phyloP scores from a whole-genome alignment of 2,888 invertebrate genomes.

The Panzeria rudis region DNA sequence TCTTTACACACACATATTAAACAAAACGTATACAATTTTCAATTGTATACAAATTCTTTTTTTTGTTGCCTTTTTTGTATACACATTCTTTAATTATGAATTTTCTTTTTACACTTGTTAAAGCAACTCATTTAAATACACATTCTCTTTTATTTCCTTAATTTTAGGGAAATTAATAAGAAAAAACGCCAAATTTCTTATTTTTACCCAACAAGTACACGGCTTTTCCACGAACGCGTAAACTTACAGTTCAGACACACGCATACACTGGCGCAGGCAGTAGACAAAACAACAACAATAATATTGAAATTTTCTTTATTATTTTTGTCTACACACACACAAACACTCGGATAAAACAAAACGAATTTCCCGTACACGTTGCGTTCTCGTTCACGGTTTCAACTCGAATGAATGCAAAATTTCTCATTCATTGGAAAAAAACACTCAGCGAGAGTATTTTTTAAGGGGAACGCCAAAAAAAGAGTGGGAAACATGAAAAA shows the following conservation, averaged over 20 bases:
- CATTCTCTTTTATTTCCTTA: background rate
- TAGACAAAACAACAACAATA: slow-evolving; percentile 58
- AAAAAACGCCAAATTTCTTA: slow-evolving; percentile 28
- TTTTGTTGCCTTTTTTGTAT: slow-evolving; percentile 39
- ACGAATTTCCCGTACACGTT: slow-evolving; percentile 56
- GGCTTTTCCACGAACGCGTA: slow-evolving; percentile 22
- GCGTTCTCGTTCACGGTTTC: slow-evolving; percentile 62
- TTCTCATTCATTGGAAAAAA: slow-evolving; percentile 31
- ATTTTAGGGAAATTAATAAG: slow-evolving; percentile 30
- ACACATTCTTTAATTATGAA: slow-evolving; percentile 46
- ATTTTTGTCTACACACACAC: slow-evolving; percentile 27
- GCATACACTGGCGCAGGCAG: slow-evolving; percentile 35
- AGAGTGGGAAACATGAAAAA: background rate
- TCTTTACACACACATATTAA: slow-evolving; percentile 36
- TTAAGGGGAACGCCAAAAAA: background rate
- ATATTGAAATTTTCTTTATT: slow-evolving; percentile 17
- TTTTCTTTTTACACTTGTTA: slow-evolving; percentile 61
- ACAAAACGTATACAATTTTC: slow-evolving; percentile 40
- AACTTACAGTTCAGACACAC: slow-evolving; percentile 8
- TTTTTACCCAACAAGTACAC: slow-evolving; percentile 25
- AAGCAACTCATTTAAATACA: slow-evolving; percentile 15
- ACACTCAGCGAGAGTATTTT: slow-evolving; percentile 28
- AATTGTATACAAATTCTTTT: slow-evolving; percentile 10
- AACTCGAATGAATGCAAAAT: slow-evolving; percentile 71
- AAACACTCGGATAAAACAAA: slow-evolving; percentile 11